Evolutionary conservation across 2,797 vertebrate genomes (phyloP), one percentile per base, ranked within the genome.

Genomic region (Ispidina lecontei): DNA sequence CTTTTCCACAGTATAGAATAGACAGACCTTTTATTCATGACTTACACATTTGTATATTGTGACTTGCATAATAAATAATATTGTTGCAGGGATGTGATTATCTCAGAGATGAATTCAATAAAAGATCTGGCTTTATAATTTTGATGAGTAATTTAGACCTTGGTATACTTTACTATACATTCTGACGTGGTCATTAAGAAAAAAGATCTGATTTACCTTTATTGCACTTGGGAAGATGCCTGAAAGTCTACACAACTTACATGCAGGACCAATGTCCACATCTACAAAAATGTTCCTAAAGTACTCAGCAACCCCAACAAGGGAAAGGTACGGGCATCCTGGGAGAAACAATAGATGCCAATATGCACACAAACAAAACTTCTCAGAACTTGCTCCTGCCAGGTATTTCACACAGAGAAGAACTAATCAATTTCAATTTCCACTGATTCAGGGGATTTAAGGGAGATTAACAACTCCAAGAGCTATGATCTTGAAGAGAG

Each of bases 361-460:
- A 21, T 31, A 62, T 1, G 1, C 3, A 69, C 33, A 64, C 25
- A 43, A 88, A 23, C 25, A 68, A 82, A 88, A 88, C 85, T 64
- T 55, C 31, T 91, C 43, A 70, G n/a, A 81, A 49, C 43, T 85
- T 84, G 49, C 44, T 76, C 70, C 47, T 64, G 35, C 33, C 87
- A 75, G 35, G 26, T 85, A 46, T 67, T 93, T 89, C 70, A 88
- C 51, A 63, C 37, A 51, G 60, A 82, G 54, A 84, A 87, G 76
- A 47, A 87, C 65, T 63, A 77, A 91, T 80, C 69, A 65, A 83
- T 76, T 93, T 87, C 69, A 89, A 59, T 89, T 90, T 60, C 67
- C 73, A 71, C 73, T 62, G 79, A 84, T 79, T 67, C 52, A 51
- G 54, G 41, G 85, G 47, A 91, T 86, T 82, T 92, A 71, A 81